Evolutionary conservation across 2,888 invertebrate genomes (phyloP).

Genomic region (Caenorhabditis japonica): DNA sequence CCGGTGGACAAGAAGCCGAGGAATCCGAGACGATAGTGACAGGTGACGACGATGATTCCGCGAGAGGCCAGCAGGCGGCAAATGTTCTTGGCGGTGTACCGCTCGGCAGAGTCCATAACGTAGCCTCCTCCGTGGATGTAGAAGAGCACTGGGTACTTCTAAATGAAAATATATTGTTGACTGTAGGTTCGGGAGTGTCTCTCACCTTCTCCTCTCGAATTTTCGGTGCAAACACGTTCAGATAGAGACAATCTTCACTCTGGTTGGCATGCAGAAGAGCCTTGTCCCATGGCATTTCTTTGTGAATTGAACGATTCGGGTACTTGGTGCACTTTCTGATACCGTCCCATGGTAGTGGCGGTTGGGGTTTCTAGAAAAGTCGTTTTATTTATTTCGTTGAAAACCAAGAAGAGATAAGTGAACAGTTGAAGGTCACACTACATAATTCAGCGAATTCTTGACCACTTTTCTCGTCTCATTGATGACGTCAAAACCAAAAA

Average conservation of each 20-base stretch:
- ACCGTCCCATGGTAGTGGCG: conserved; percentile 58
- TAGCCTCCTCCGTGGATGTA: conserved; percentile 75
- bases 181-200: not conserved
- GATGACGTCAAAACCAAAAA: conserved; percentile 27
- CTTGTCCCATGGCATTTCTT: conserved; percentile 71
- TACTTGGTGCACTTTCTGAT: conserved; percentile 59
- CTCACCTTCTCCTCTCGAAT: conserved; percentile 51
- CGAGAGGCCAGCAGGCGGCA: conserved; percentile 68
- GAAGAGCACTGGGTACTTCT: conserved; percentile 72
- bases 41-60: conserved; percentile 73
- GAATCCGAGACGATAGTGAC: conserved; percentile 73
- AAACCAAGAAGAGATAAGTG: too few relatives aligned
- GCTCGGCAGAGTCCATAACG: conserved; percentile 65
- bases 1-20: conserved; percentile 73
- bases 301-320: conserved; percentile 64
- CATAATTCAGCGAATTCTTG: conserved; percentile 38
- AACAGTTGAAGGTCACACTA: conserved; percentile 30
- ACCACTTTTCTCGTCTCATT: conserved; percentile 4
- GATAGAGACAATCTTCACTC: conserved; percentile 70
- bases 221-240: conserved; percentile 70
- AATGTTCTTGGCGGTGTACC: conserved; percentile 62
- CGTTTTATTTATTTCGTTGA: not conserved
- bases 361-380: conserved; percentile 65
- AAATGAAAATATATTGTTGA: conserved; percentile 18
- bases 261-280: conserved; percentile 47